Evolutionary conservation across 2,113 vertebrate genomes (phyloP).

Genomic region (Abramis brama): DNA sequence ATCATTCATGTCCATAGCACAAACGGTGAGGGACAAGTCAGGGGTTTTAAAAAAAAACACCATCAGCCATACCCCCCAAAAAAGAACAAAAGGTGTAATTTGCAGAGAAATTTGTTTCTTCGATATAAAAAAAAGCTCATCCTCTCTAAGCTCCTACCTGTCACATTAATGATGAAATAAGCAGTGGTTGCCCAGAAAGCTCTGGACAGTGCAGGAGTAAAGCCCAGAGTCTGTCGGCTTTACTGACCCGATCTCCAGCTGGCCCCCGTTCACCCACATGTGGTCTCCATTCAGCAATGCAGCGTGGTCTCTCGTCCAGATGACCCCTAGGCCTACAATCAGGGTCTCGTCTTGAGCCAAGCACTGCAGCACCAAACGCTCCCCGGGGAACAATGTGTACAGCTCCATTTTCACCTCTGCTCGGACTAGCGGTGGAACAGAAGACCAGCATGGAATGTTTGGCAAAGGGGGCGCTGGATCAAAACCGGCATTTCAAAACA

Average conservation of each 20-base stretch:
- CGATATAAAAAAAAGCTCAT: neutral
- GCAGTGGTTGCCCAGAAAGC: slow-evolving; percentile 36
- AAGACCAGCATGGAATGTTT: slow-evolving; percentile 2
- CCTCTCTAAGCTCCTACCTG: slow-evolving; percentile 20
- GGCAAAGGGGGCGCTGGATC: neutral
- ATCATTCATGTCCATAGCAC: neutral
- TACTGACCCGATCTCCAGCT: slow-evolving; percentile 89
- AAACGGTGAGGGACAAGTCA: neutral
- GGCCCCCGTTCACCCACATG: slow-evolving; percentile 81
- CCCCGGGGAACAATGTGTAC: slow-evolving; percentile 82
- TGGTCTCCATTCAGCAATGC: slow-evolving; percentile 37
- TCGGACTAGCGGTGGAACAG: neutral
- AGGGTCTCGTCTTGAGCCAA: slow-evolving; percentile 66
- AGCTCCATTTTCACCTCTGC: slow-evolving; percentile 61
- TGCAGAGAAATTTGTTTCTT: neutral
- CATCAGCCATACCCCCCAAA: too few species aligned
- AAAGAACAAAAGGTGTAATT: neutral
- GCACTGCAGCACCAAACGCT: slow-evolving; percentile 87
- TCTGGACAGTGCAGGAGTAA: slow-evolving; percentile 44
- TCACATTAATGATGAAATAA: slow-evolving; percentile 71
- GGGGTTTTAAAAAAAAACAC: too few species aligned
- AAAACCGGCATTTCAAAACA: neutral
- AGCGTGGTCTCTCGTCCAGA: slow-evolving; percentile 48
- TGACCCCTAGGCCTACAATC: slow-evolving; percentile 30
- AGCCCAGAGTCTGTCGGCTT: slow-evolving; percentile 69